phyloP scores from a whole-genome alignment of 1,140 invertebrate genomes.

The Charaxes varanes region DNA sequence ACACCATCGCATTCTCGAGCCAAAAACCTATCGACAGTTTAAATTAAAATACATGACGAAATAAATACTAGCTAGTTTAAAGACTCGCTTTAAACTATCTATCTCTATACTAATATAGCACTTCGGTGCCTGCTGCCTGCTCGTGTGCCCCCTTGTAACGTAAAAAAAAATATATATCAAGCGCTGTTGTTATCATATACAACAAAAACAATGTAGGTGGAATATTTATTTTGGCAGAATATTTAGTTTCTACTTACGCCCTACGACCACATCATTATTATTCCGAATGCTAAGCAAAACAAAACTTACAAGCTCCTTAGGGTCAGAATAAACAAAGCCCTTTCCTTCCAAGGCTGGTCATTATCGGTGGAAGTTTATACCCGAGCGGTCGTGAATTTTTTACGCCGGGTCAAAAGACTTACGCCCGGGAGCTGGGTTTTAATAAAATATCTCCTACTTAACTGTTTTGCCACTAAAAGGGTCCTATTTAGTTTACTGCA shows the following conservation, averaged over 20 bases:
- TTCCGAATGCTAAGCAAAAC: slow-evolving; percentile 2
- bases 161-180: too few species aligned
- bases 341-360: slow-evolving; percentile 1
- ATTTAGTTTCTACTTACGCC: not conserved
- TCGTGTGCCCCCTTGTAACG: too few species aligned
- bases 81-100: too few species aligned
- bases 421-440: slow-evolving; percentile 1
- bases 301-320: slow-evolving; percentile 2
- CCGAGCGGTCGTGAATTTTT: slow-evolving; percentile 4
- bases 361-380: slow-evolving; percentile 3
- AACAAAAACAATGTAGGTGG: too few species aligned
- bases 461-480: not conserved
- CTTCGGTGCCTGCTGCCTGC: too few species aligned
- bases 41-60: too few species aligned
- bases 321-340: slow-evolving; percentile 4
- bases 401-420: slow-evolving; percentile 3
- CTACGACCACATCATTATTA: slow-evolving; percentile 3
- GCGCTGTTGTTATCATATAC: too few species aligned
- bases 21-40: too few species aligned
- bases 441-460: slow-evolving; percentile 4
- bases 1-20: too few species aligned
- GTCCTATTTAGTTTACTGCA: slow-evolving; percentile 1
- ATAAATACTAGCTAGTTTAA: too few species aligned
- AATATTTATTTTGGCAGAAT: too few species aligned
- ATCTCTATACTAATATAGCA: too few species aligned